These are phyloP conservation scores for Myotis vivesi DNA, from an alignment of 2,797 vertebrate species.

Conservation along the genomic window DNA sequence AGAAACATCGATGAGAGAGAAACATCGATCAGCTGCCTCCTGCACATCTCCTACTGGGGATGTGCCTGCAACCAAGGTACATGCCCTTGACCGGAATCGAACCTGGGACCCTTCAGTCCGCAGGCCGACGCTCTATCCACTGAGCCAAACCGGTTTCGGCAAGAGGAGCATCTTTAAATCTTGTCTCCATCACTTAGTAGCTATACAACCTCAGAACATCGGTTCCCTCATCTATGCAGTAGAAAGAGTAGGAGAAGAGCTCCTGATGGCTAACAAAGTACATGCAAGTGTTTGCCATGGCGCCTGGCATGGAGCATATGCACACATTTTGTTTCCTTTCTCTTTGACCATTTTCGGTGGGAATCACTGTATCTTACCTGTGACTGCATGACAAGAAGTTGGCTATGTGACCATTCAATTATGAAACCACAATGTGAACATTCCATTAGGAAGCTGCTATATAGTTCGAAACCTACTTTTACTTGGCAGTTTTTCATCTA, in stretches of 20 bases:
- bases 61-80: too few species aligned
- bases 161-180: slow-evolving; percentile 38
- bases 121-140: too few species aligned
- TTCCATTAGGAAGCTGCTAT: neutral
- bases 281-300: neutral
- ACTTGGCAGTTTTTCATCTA: slow-evolving; percentile 17
- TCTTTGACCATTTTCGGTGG: slow-evolving; percentile 39
- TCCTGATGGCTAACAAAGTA: neutral
- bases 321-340: slow-evolving; percentile 7
- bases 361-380: slow-evolving; percentile 39
- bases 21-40: too few species aligned
- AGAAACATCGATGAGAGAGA: too few species aligned
- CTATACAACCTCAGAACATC: neutral
- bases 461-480: neutral
- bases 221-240: slow-evolving; percentile 25
- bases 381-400: slow-evolving; percentile 36
- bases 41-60: too few species aligned
- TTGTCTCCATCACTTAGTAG: neutral
- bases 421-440: neutral
- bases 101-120: too few species aligned
- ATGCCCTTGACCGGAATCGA: too few species aligned
- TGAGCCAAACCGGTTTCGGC: too few species aligned
- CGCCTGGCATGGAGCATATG: neutral
- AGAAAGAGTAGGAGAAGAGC: neutral
- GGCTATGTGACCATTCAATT: neutral